Base-by-base conservation (phyloP, 1,140 invertebrate genomes). In the Halesus radiatus region DNA sequence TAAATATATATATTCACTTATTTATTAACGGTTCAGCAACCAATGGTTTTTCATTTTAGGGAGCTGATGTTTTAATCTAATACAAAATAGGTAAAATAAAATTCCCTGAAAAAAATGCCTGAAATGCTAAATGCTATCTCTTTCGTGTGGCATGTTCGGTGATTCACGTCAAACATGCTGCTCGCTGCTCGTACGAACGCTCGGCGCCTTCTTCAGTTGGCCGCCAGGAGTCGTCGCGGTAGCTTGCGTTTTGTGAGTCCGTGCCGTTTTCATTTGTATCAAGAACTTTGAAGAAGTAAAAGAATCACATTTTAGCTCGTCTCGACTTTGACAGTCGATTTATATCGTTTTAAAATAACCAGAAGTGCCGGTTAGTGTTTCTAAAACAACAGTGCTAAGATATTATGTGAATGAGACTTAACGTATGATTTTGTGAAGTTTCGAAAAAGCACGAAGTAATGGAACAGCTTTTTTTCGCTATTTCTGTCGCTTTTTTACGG, bases 261-360 rank as follows among this genome's bases (percentile, higher is more conserved):
- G 53, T 29, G 16, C n/a, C 23, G 20, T 15, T 58, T 75, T 75
- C 58, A 58, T 75, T 75, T 60, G 16, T 16, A 32, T 56, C 54
- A 18, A 58, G 26, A 56, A 56, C 53, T 75, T 75, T 60, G n/a
- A 16, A 74, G 56, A 75, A 56, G 26, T 2, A 75, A 75, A 75
- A 56, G 26, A 75, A 37, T 56, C 23, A 54, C 70, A 75, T 56
- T 75, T 56, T 75, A 29, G 54, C 53, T 56, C 18, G 52, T 54
- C 50, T 13, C 68, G 68, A 72, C 68, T 72, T 72, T 72, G 68
- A 72, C 68, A 72, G 68, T 75, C 72, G 54, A 75, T 56, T 75
- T 37, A 37, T 29, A 58, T 75, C 56, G 26, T 32, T 53, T 26
- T 50, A 32, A 58, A 75, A 20, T 20, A 58, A 32, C 58, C 70